A percentile compares a stretch with the other conserved stretches of the same genome.
phyloP scores from a whole-genome alignment of 2,888 invertebrate species.

The Morpho achilles region DNA sequence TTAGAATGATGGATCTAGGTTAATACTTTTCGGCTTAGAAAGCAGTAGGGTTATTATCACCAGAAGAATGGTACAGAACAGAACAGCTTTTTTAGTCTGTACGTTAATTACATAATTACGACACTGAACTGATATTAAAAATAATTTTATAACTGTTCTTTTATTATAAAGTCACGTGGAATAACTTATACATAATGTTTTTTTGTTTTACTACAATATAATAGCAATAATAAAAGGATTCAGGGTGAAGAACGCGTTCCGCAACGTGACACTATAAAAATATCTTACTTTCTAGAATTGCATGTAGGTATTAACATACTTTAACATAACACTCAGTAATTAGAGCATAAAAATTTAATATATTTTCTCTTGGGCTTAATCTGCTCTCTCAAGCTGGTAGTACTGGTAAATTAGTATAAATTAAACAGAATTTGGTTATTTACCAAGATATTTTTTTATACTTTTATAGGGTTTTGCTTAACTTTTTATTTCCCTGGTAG shows the following conservation, averaged over 20 bases:
- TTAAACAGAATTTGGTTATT: too few species aligned
- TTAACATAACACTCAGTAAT: constrained; percentile 6
- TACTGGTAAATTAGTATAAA: too few species aligned
- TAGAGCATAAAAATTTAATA: constrained; percentile 12
- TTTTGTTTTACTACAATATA: constrained; percentile 1
- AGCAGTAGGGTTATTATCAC: too few species aligned
- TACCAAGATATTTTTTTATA: too few species aligned
- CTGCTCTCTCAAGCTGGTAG: not conserved
- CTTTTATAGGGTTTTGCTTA: too few species aligned
- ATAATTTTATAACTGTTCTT: not conserved
- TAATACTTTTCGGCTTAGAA: too few species aligned
- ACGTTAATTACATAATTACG: not conserved
- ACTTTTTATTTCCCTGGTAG: too few species aligned
- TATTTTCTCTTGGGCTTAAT: not conserved
- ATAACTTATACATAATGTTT: constrained; percentile 31
- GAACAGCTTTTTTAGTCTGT: too few species aligned
- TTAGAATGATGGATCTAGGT: too few species aligned
- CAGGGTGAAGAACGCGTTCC: constrained; percentile 36
- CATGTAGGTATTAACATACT: constrained; percentile 16
- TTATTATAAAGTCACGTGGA: constrained; percentile 28
- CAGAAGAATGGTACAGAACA: too few species aligned
- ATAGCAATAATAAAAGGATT: constrained; percentile 17
- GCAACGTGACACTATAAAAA: constrained; percentile 36
- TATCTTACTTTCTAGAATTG: constrained; percentile 40
- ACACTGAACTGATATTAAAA: not conserved